Base-by-base conservation (phyloP, 2,797 vertebrate species). In the Gambelia wislizenii region DNA sequence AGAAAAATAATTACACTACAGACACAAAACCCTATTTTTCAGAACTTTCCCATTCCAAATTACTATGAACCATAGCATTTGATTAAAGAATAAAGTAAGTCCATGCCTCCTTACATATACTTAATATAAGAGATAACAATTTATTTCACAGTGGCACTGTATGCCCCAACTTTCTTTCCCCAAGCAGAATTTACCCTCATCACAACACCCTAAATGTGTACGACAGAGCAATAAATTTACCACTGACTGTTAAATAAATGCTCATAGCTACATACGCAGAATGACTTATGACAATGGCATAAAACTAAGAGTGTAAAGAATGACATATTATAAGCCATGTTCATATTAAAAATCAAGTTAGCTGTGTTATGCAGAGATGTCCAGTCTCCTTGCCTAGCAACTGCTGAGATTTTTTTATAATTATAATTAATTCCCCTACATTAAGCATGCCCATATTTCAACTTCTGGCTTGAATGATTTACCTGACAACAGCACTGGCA, bases 401-500 rank as follows among this genome's bases (percentile, higher is more conserved):
- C 16, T 25, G 30, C 30, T 61, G 76, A 88, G n/a, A 33, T 87
- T 0, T 14, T n/a, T 89, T 0, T 4, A n/a, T 6, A 5, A 44
- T 56, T 70, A 76, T 9, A 90, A 10, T 3, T 72, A 92, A 47
- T 80, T 61, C 1, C 25, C 84, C 33, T 61, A 47, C 49, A 90
- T 54, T 87, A 18, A 69, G 36, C 90, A 70, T 42, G 89, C 78
- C 70, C 27, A 81, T 67, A n/a, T 49, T 94, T 89, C 44, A 70
- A 74, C 25, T 77, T 82, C 64, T 13, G 56, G 64, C 27, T 85
- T 79, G 33, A 87, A 69, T 44, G 25, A 92, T 96, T 79, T 98
- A 99, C 98, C 98, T 96, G 97, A 78, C 88, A 97, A 97, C 61
- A 97, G 96, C 94, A 97, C 97, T 84, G 97, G 96, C 96, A 98